Base-by-base conservation (phyloP, 2,113 vertebrate genomes). In the Hippocampus mohnikei region DNA sequence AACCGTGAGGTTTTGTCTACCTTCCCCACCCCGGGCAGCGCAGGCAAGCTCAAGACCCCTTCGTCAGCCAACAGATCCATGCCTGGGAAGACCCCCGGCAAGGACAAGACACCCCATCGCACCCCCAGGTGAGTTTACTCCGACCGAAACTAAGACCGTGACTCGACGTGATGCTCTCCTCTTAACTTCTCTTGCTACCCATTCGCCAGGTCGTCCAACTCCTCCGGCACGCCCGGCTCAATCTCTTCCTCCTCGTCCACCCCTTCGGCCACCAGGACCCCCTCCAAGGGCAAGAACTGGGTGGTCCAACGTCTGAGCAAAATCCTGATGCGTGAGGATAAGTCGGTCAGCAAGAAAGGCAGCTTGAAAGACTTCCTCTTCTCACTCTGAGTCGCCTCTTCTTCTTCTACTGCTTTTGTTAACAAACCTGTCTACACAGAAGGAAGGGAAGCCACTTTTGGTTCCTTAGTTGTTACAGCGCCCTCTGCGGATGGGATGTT, bases 321-420 rank as follows among this genome's bases (percentile, higher is more conserved):
- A 86, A 89, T 99, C 27, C 94, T 99, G 37, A 83, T 84, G 84
- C 85, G 92, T 69, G 94, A 94, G 76, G 92, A 94, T 80, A 91
- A 83, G 66, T 85, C 91, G 66, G 85, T 88, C 72, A 93, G 41
- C 68, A 91, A 93, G 83, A 94, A 93, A 66, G 80, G 91, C 48
- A 91, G 94, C 70, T 91, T 99, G 75, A 94, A 94, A 89, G 93
- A 92, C 78, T 99, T 99, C 83, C 90, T 98, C 8, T 93, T 90
- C 72, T 95, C 92, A 65, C 92, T 99, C 72, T 96, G 91, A 94
- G 44, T 50, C 23, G 44, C 62, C 18, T 52, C 33, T 62, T 70
- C 70, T n/a, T 65, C 29, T 80, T 75, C 16, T 52, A n/a, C 33
- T 20, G 12, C 10, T 40, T 69, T 48, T 20, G 33, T 65, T 66